Percentiles rank a stretch among this genome's conserved stretches.
Conservation (phyloP, 2,888 invertebrate genomes). For the Eristalinus aeneus region DNA sequence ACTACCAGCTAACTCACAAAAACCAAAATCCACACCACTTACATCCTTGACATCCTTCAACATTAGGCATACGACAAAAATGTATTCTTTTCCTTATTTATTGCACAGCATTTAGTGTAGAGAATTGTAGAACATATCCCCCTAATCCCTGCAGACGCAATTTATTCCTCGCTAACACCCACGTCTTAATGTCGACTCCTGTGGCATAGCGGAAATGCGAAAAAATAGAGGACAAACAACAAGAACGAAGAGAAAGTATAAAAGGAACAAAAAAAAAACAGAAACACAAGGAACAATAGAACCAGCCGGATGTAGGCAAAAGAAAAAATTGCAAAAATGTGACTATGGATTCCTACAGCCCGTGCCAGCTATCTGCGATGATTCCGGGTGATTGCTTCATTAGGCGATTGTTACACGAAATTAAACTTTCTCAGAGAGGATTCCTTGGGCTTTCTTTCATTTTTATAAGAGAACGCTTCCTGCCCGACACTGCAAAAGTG, state of each 20-base stretch:
- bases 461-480: constrained; percentile 4
- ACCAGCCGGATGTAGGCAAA: background rate
- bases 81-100: constrained; percentile 4
- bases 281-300: background rate
- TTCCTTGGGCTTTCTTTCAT: constrained; percentile 3
- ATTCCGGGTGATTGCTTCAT: constrained; percentile 9
- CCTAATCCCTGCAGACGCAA: constrained; percentile 21
- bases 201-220: background rate
- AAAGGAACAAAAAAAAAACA: background rate
- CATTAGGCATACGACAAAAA: background rate
- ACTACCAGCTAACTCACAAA: background rate
- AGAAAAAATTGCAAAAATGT: constrained; percentile 17
- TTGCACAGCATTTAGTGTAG: background rate
- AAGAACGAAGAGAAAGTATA: background rate
- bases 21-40: background rate
- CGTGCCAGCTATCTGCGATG: constrained; percentile 11
- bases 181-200: constrained; percentile 2
- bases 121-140: constrained; percentile 12
- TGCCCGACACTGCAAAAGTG: constrained; percentile 12
- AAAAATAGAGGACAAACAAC: constrained; percentile 1
- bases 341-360: constrained; percentile 11
- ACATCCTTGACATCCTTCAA: background rate
- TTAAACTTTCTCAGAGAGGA: constrained; percentile 9
- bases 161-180: constrained; percentile 25
- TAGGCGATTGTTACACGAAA: constrained; percentile 8